Evolutionary conservation across 2,888 invertebrate species (phyloP).

Genomic region (Alsophila aescularia): DNA sequence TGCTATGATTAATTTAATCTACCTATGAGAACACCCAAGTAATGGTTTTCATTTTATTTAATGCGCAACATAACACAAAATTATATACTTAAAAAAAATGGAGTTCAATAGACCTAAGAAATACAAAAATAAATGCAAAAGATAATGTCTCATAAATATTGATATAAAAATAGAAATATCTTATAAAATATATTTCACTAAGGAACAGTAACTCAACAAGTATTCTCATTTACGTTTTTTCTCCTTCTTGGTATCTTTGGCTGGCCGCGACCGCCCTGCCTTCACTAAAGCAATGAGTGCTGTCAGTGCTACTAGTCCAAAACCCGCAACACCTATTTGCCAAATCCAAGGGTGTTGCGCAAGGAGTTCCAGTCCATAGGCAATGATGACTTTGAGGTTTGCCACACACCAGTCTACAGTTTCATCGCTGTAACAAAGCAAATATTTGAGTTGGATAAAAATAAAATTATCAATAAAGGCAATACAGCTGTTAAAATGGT

Average conservation of each 20-base stretch:
- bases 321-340: slow-evolving; percentile 77
- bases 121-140: slow-evolving; percentile 9
- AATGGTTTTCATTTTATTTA: too few species aligned
- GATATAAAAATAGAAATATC: slow-evolving; percentile 13
- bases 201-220: background rate
- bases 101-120: background rate
- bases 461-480: too few species aligned
- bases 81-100: too few species aligned
- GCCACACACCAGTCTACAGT: slow-evolving; percentile 76
- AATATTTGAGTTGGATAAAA: too few species aligned
- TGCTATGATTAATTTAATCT: background rate
- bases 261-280: slow-evolving; percentile 66
- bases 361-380: slow-evolving; percentile 65
- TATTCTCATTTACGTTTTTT: slow-evolving; percentile 73
- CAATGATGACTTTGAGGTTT: slow-evolving; percentile 65
- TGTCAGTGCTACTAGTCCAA: slow-evolving; percentile 76
- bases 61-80: too few species aligned
- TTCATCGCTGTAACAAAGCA: slow-evolving; percentile 78
- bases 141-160: slow-evolving; percentile 3
- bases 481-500: too few species aligned
- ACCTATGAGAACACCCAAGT: background rate
- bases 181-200: background rate
- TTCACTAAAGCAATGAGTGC: slow-evolving; percentile 77
- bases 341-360: slow-evolving; percentile 77
- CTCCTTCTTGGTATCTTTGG: slow-evolving; percentile 71